Base-by-base conservation (phyloP, 2,888 invertebrate species). In the Coenonympha arcania region DNA sequence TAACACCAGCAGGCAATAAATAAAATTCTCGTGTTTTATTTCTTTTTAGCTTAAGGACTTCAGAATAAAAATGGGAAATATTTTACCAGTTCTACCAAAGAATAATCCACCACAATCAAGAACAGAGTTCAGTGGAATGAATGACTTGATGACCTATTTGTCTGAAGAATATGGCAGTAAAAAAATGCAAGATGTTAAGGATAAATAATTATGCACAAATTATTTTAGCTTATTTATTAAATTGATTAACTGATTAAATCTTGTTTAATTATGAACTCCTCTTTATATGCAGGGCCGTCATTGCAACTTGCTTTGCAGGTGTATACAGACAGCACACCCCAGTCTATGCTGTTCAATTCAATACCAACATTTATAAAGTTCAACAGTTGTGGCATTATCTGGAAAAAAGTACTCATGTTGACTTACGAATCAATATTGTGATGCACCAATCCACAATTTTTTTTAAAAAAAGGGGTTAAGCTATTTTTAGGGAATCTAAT, bases 301-400 rank as follows among this genome's bases (percentile, higher is more conserved):
- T 73, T 73, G 69, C 98, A 99, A 75, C 93, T 95, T 13, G 88
- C 81, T 67, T 88, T 87, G 71, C 99, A 99, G 0, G 96, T 95
- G 74, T 93, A 99, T 18, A 98, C 78, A 39, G 90, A 89, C 43
- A 99, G 74, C 13, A 94, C 90, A 16, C 98, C 98, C 95, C 96
- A 98, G 78, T 99, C 98, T 40, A 98, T 82, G 64, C 87, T 87
- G 52, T 88, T 86, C 2, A 88, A 69, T 37, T 88, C 73, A 55
- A 87, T 76, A 28, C 92, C 90, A 55, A 92, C 88, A 55, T 90
- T 86, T 18, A 95, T 84, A 62, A 89, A 88, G 65, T 91, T 90
- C 16, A 95, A 72, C 52, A 94, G 79, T 72, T 95, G 95, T 1
- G 95, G 95, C 92, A 95, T 92, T 41, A 96, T 88, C 91, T 95